Base-by-base conservation (phyloP, 1,140 invertebrate genomes). In the Papilio polyxenes region DNA sequence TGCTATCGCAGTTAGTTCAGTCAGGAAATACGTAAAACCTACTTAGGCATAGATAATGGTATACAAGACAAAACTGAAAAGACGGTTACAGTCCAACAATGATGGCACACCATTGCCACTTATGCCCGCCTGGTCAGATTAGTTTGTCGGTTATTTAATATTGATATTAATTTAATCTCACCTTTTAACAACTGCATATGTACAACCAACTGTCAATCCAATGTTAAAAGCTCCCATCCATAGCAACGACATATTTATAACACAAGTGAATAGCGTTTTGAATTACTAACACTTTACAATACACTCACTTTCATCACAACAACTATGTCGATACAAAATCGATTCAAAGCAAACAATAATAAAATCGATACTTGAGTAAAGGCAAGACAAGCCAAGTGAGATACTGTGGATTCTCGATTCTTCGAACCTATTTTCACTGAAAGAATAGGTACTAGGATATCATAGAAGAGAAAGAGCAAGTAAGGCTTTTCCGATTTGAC, bases 171-270 rank as follows among this genome's bases (percentile, higher is more conserved):
- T 53, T 59, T 13, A 48, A 59, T 15, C 88, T 95, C 93, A 96
- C 95, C 95, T 92, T 88, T 92, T 94, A 83, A 96, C 92, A 87
- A 96, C 94, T 81, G 93, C 91, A 88, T 90, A 94, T 80, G 95
- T 96, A 53, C 94, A 90, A 56, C 95, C 95, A 85, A 96, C 92
- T 81, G 95, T 95, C 85, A 96, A 91, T 83, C 95, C 94, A 82
- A 96, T 88, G 92, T 95, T 95, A 87, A 96, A 94, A 83, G 92
- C 90, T 82, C 95, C 94, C 93, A 96, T 95, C 95, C 95, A 96
- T 75, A 96, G 76, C 51, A 95, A 84, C 84, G 95, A 95, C 95
- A 96, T 96, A 82, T 82, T 69, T 75, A 56, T 48, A 17, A 72
- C 51, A 80, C n/a, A 51, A 62, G 11, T 80, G 59, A 72, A 83